Conservation (phyloP, 1,140 invertebrate genomes). For the Tachypleus tridentatus region DNA sequence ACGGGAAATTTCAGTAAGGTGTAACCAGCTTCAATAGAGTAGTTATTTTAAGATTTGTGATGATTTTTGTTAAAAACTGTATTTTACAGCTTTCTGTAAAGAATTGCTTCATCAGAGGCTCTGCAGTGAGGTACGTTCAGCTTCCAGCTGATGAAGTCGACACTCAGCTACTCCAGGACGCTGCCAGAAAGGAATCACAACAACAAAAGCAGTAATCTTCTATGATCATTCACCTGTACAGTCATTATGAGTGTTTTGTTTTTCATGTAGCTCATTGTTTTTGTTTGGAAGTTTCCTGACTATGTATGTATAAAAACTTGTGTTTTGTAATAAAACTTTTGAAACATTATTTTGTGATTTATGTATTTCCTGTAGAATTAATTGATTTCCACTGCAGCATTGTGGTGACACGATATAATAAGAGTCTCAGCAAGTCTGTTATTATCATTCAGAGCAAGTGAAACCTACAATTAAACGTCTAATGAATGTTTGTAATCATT, state of each 20-base stretch:
- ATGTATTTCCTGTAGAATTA: not conserved
- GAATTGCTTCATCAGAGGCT: constrained; percentile 98
- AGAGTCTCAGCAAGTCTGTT: too few species aligned
- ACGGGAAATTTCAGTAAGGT: not conserved
- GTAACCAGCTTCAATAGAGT: not conserved
- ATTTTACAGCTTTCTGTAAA: constrained; percentile 79
- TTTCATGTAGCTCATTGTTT: too few species aligned
- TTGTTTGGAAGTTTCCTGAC: too few species aligned
- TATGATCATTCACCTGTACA: not conserved
- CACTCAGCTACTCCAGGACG: constrained; percentile 92
- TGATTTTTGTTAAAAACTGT: too few species aligned
- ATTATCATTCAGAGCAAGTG: too few species aligned
- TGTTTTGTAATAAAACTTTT: not conserved
- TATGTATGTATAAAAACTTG: too few species aligned
- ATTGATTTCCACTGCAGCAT: not conserved
- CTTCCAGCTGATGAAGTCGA: constrained; percentile 97
- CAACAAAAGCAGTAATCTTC: constrained; percentile 16
- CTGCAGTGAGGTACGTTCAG: constrained; percentile 96
- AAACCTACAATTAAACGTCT: too few species aligned
- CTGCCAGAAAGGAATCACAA: constrained; percentile 83
- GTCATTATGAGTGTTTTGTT: not conserved
- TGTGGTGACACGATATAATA: not conserved
- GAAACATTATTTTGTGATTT: not conserved
- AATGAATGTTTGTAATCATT: too few species aligned
- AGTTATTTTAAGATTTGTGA: constrained; percentile 4